phyloP scores from a whole-genome alignment of 1,140 invertebrate genomes.

The Brachionus rotundiformis region DNA sequence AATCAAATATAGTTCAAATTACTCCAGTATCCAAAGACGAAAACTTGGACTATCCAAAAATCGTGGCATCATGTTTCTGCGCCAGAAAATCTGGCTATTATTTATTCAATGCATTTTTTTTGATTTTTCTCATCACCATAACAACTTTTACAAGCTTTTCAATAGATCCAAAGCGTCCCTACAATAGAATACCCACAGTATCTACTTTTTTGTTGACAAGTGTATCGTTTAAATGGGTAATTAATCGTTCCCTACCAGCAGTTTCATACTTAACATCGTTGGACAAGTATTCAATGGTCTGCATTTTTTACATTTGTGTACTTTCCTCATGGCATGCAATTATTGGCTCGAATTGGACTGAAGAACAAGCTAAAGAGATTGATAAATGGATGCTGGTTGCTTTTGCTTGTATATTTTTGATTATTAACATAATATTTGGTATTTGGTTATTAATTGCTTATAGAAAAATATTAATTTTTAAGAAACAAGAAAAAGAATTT shows the following conservation, averaged over 20 bases:
- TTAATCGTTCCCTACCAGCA: slow-evolving; percentile 32
- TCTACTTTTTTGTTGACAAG: slow-evolving; percentile 7
- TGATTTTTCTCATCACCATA: slow-evolving; percentile 14
- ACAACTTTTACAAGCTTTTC: slow-evolving; percentile 56
- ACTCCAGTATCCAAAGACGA: neutral
- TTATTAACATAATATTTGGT: neutral
- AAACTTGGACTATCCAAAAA: slow-evolving; percentile 3
- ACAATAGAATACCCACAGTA: slow-evolving; percentile 55
- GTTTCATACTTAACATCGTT: slow-evolving; percentile 51
- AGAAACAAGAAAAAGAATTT: neutral
- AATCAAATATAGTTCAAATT: neutral
- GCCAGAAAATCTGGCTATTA: slow-evolving; percentile 15
- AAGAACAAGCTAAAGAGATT: neutral
- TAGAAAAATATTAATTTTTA: neutral
- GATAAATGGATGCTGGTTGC: slow-evolving; percentile 11
- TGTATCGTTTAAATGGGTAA: slow-evolving; percentile 36
- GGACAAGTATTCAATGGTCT: slow-evolving; percentile 35
- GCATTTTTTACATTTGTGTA: slow-evolving; percentile 25
- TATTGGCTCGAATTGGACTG: slow-evolving; percentile 1
- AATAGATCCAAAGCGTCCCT: slow-evolving; percentile 59
- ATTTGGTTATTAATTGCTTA: slow-evolving; percentile 23
- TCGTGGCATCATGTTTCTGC: slow-evolving; percentile 47
- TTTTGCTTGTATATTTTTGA: neutral
- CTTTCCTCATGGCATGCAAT: slow-evolving; percentile 39
- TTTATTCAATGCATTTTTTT: slow-evolving; percentile 45